Percentiles rank a stretch among this genome's conserved stretches.
Conservation (phyloP, 92 coral and sea anemone genomes). For the Siderastrea radians region DNA sequence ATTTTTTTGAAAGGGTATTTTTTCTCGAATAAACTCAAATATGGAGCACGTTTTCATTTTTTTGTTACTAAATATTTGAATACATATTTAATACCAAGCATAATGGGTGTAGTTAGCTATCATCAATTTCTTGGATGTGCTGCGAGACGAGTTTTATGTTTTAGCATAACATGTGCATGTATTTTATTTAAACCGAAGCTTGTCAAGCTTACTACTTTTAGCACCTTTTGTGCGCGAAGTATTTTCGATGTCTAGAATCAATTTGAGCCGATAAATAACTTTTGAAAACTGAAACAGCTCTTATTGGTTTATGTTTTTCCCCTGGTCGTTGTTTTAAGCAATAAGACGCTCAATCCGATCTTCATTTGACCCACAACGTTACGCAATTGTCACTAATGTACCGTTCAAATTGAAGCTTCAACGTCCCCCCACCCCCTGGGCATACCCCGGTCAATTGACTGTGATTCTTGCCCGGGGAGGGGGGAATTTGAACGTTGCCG, state of each 20-base stretch:
- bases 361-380: too few species aligned
- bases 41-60: background rate
- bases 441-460: too few species aligned
- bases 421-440: too few species aligned
- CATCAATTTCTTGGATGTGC: background rate
- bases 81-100: slow-evolving; percentile 5
- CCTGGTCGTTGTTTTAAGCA: too few species aligned
- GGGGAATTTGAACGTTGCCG: too few species aligned
- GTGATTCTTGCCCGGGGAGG: too few species aligned
- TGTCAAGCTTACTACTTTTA: too few species aligned
- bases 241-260: background rate
- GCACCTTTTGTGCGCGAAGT: background rate
- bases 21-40: background rate
- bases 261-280: background rate
- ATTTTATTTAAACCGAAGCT: too few species aligned
- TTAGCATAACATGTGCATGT: background rate
- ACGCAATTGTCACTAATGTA: too few species aligned
- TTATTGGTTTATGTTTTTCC: background rate
- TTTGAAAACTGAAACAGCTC: background rate
- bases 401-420: too few species aligned
- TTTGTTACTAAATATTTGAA: background rate
- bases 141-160: background rate
- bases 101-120: background rate
- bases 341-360: too few species aligned
- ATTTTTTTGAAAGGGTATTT: background rate